A percentile compares a stretch with the other conserved stretches of the same genome.
Conservation (phyloP, 2,113 vertebrate species). For the Podarcis muralis region DNA sequence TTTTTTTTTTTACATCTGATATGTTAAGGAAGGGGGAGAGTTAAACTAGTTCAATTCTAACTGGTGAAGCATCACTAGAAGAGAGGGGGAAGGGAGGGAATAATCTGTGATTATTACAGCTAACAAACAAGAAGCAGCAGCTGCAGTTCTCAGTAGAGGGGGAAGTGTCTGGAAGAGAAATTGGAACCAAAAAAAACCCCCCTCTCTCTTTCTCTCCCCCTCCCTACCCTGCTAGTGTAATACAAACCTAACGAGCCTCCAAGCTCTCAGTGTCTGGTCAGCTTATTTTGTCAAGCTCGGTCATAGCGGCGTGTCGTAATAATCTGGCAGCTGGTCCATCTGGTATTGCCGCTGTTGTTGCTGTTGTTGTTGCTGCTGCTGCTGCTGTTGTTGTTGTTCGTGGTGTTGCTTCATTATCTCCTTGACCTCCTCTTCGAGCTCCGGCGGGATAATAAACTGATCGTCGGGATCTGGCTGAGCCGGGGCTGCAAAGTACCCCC, state of each 20-base stretch:
- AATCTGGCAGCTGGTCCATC: slow-evolving; percentile 84
- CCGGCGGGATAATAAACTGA: slow-evolving; percentile 97
- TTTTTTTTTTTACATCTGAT: slow-evolving; percentile 85
- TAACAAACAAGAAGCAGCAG: slow-evolving; percentile 63
- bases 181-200: slow-evolving; percentile 39
- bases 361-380: slow-evolving; percentile 83
- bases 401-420: slow-evolving; percentile 92
- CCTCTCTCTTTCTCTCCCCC: background rate
- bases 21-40: slow-evolving; percentile 81
- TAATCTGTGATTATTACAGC: slow-evolving; percentile 70
- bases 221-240: slow-evolving; percentile 62
- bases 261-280: slow-evolving; percentile 44
- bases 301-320: slow-evolving; percentile 94
- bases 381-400: slow-evolving; percentile 81
- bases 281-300: slow-evolving; percentile 57
- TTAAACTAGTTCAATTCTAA: slow-evolving; percentile 76
- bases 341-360: slow-evolving; percentile 82
- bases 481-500: slow-evolving; percentile 95
- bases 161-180: slow-evolving; percentile 56
- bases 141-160: slow-evolving; percentile 65
- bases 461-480: slow-evolving; percentile 95
- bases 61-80: slow-evolving; percentile 73
- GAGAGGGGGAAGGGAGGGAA: slow-evolving; percentile 52
- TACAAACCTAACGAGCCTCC: slow-evolving; percentile 72
- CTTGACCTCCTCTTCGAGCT: slow-evolving; percentile 97